These are phyloP conservation scores for Gryon sp. DNA, from an alignment of 1,140 invertebrate genomes.

Conservation along the genomic window DNA sequence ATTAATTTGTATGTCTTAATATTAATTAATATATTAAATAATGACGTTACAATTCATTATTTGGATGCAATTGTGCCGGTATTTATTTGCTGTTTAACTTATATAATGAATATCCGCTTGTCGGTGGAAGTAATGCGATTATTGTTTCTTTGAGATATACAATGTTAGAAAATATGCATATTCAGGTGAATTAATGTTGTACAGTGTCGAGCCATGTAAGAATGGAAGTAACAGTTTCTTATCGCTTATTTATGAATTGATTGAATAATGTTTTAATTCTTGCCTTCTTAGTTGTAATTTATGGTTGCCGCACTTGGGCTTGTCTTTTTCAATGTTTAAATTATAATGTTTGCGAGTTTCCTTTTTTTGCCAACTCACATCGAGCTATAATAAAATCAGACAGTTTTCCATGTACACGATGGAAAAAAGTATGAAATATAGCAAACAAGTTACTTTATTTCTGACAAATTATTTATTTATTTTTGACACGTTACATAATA, in stretches of 20 bases:
- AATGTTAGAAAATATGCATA: constrained; percentile 13
- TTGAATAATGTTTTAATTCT: constrained; percentile 13
- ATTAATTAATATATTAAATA: no score
- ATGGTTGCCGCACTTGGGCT: background rate
- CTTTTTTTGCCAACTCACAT: no score
- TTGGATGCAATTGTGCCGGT: constrained; percentile 3
- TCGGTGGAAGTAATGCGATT: constrained; percentile 3
- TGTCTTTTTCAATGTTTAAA: constrained; percentile 6
- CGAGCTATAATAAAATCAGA: no score
- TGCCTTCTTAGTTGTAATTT: background rate
- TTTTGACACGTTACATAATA: no score
- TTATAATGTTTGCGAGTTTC: constrained; percentile 3
- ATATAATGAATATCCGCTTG: constrained; percentile 21
- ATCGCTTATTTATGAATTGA: constrained; percentile 7
- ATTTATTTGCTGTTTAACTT: constrained; percentile 27
- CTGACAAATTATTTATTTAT: no score
- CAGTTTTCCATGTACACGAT: no score
- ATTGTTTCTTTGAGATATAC: constrained; percentile 4
- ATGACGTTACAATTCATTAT: no score
- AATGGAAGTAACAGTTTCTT: background rate
- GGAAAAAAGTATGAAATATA: background rate
- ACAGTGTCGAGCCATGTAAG: background rate
- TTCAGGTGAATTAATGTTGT: background rate
- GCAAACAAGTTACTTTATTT: no score
- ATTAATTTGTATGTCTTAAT: no score